Percentiles rank a stretch among this genome's conserved stretches.
Conservation (phyloP, 2,888 invertebrate species). For the Crepidodera aurea region DNA sequence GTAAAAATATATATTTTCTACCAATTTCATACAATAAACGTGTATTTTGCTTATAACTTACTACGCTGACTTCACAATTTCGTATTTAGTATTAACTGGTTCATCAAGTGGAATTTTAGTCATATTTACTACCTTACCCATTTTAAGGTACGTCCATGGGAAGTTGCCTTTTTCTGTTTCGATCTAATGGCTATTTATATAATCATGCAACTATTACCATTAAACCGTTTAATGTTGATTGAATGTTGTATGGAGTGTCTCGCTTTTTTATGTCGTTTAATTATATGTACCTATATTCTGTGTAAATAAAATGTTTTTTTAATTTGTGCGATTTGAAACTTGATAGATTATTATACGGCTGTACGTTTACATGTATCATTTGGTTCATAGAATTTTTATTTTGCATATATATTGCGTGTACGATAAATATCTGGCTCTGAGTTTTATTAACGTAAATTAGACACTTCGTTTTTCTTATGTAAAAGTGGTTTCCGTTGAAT, state of each 20-base stretch:
- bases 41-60: no score
- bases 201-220: conserved; percentile 20
- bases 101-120: no score
- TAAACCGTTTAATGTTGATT: conserved; percentile 21
- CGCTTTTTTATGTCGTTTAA: conserved; percentile 12
- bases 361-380: neutral
- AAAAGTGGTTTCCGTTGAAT: no score
- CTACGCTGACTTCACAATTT: no score
- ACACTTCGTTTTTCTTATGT: no score
- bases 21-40: no score
- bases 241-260: conserved; percentile 25
- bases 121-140: no score
- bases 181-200: conserved; percentile 24
- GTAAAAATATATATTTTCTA: no score
- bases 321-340: neutral
- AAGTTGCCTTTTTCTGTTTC: conserved; percentile 4
- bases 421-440: no score
- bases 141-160: neutral
- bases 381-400: neutral
- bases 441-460: no score
- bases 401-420: no score
- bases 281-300: conserved; percentile 8
- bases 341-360: neutral
- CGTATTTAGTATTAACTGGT: no score
- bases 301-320: conserved; percentile 4